These are phyloP conservation scores for Hipposideros armiger DNA, from an alignment of 2,113 vertebrate genomes.

Conservation along the genomic window DNA sequence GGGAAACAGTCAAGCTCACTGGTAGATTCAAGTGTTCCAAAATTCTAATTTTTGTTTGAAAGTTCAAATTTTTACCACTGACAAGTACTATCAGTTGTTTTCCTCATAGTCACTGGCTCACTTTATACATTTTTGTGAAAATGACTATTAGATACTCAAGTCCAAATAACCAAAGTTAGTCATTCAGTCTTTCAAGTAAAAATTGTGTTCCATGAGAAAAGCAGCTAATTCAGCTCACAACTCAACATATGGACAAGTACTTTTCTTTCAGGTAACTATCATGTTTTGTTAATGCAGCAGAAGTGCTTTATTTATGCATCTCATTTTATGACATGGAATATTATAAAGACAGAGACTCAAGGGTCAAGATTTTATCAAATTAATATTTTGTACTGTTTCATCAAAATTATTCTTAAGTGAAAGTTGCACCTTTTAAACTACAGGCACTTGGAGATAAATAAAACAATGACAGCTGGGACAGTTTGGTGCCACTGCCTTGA, in stretches of 20 bases:
- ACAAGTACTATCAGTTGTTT: not conserved
- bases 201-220: not conserved
- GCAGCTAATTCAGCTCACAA: not conserved
- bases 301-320: not conserved
- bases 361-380: not conserved
- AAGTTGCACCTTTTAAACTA: not conserved
- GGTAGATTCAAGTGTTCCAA: not conserved
- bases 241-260: not conserved
- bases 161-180: not conserved
- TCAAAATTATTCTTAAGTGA: not conserved
- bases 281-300: not conserved
- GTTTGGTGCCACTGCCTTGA: not conserved
- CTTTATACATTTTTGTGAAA: not conserved
- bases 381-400: not conserved
- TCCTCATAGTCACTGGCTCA: not conserved
- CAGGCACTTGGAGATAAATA: not conserved
- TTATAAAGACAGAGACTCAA: not conserved
- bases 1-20: not conserved
- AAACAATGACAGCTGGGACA: not conserved
- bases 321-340: not conserved
- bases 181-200: not conserved
- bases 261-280: not conserved
- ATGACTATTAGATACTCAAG: not conserved
- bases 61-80: slow-evolving; percentile 1
- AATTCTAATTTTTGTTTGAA: slow-evolving; percentile 26